These are phyloP conservation scores for Venturia canescens DNA, from an alignment of 1,140 invertebrate species.

Conservation along the genomic window DNA sequence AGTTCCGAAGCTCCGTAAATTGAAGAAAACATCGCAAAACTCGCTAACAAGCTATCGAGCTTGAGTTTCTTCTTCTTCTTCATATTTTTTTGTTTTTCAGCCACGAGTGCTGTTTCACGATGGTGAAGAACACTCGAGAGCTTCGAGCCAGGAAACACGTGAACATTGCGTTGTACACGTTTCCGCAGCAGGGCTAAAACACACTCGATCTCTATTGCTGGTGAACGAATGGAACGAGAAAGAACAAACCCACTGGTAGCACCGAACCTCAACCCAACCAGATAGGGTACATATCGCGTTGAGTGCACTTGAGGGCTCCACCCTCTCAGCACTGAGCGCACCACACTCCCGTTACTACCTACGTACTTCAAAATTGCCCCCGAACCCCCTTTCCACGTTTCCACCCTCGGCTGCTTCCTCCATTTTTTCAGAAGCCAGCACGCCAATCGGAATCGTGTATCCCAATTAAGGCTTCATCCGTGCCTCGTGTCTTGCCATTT, in stretches of 20 bases:
- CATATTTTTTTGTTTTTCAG: slow-evolving; percentile 56
- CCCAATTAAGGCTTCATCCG: slow-evolving; percentile 50
- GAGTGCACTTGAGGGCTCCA: slow-evolving; percentile 26
- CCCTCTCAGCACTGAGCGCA: slow-evolving; percentile 56
- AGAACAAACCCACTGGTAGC: slow-evolving; percentile 23
- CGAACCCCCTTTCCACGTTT: slow-evolving; percentile 49
- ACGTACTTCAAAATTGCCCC: slow-evolving; percentile 71
- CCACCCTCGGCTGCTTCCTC: neutral
- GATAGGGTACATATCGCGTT: slow-evolving; percentile 28
- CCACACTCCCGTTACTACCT: slow-evolving; percentile 67
- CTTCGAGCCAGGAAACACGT: slow-evolving; percentile 60
- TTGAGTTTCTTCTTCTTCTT: slow-evolving; percentile 22
- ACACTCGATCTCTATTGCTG: slow-evolving; percentile 24
- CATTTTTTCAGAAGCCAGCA: slow-evolving; percentile 52
- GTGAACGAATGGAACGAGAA: slow-evolving; percentile 27
- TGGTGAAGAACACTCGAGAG: slow-evolving; percentile 64
- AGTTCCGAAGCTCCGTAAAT: slow-evolving; percentile 53
- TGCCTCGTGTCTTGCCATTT: neutral
- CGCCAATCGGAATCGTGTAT: slow-evolving; percentile 64
- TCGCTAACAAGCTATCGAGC: slow-evolving; percentile 72
- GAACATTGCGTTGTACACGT: slow-evolving; percentile 53
- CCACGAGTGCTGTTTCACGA: slow-evolving; percentile 61
- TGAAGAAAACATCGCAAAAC: slow-evolving; percentile 64
- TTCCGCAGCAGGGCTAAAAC: slow-evolving; percentile 42
- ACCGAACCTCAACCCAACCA: slow-evolving; percentile 19